Evolutionary conservation across 2,888 invertebrate species (phyloP), one percentile per base, ranked within the genome.

Genomic region (Carabus problematicus): DNA sequence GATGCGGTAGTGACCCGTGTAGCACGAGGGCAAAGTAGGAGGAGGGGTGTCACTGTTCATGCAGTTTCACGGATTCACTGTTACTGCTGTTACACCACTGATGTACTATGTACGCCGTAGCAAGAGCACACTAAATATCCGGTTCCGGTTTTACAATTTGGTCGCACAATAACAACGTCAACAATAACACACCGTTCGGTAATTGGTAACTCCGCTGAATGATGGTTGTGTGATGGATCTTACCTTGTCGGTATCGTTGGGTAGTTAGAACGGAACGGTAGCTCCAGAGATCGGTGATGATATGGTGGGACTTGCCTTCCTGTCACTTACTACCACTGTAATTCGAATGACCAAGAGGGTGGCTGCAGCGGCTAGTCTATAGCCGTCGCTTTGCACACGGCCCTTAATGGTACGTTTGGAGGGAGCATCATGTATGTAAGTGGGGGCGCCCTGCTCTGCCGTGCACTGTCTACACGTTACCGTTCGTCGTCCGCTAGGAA

Each of bases 371-470:
- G 77, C 84, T 86, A 86, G 86, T 86, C 86, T 87, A 86, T 87
- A 83, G 82, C 84, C 79, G 79, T 78, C 78, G 79, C 75, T 81
- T 84, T 87, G 86, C 87, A 86, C 86, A 87, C 87, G 87, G 84
- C 86, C 84, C 86, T 79, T 77, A 71, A 45, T 54, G 64, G 59
- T 54, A 60, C 54, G 61, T 64, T 56, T 71, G 66, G 68, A 72
- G 73, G 74, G 74, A 74, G 59, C 70, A 61, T 45, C 52, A 6
- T 54, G 11, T n/a, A n/a, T 29, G 56, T 12, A 39, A 11, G 39
- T 40, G 56, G 40, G 40, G 56, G 40, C 56, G 29, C 56, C 56
- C 29, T 39, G 55, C 55, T n/a, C 29, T 16, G 29, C 40, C 40
- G 9, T 56, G 9, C 40, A 52, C 52, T 45, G n/a, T 45, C 45